phyloP scores from a whole-genome alignment of 2,888 invertebrate genomes.

The Pediacus dermestoides region DNA sequence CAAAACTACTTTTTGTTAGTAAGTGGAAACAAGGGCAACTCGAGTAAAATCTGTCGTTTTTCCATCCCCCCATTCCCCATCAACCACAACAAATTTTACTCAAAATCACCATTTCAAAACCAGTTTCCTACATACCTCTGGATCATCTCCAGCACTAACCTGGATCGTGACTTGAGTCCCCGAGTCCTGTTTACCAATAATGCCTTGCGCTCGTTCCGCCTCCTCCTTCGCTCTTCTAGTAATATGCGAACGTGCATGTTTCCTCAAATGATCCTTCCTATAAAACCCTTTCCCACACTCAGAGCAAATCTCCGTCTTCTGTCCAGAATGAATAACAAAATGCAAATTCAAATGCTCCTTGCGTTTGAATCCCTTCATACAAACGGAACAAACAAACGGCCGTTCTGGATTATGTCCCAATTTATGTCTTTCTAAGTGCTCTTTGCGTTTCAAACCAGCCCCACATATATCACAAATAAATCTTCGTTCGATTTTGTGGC shows the following conservation, averaged over 20 bases:
- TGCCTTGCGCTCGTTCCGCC: conserved; percentile 46
- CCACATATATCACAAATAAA: conserved; percentile 77
- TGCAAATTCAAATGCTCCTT: conserved; percentile 80
- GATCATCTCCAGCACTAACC: conserved; percentile 29
- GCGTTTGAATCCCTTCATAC: conserved; percentile 74
- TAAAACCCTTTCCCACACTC: conserved; percentile 78
- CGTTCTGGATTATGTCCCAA: conserved; percentile 77
- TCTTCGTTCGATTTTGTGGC: conserved; percentile 76
- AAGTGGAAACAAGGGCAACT: no score
- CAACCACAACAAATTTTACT: no score
- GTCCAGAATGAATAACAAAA: conserved; percentile 79
- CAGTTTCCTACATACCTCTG: no score
- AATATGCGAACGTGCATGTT: conserved; percentile 74
- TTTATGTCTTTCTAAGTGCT: conserved; percentile 75
- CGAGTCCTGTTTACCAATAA: conserved; percentile 28
- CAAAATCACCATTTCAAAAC: no score
- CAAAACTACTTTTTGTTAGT: no score
- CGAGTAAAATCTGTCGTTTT: no score
- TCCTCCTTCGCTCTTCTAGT: conserved; percentile 73
- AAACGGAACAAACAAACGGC: conserved; percentile 74
- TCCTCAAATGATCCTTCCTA: conserved; percentile 75
- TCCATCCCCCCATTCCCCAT: no score
- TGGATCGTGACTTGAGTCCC: conserved; percentile 14
- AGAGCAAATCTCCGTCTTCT: conserved; percentile 74
- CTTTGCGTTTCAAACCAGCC: conserved; percentile 72